Evolutionary conservation across 2,113 vertebrate species (phyloP).

Genomic region (Piaya cayana): DNA sequence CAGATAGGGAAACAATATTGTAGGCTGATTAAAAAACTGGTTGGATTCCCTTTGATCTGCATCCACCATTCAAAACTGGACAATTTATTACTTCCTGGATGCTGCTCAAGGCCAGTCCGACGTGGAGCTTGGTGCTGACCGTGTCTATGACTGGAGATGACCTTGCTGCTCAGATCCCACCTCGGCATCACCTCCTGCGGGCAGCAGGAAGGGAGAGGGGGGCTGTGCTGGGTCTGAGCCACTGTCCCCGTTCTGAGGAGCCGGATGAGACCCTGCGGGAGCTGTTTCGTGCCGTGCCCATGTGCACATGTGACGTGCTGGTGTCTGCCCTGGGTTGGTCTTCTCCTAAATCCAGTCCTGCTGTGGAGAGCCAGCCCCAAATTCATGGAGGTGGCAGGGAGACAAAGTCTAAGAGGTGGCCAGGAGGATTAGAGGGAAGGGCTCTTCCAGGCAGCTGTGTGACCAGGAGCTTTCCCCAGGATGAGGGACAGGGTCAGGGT

Average conservation of each 20-base stretch:
- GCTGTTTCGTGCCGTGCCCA: neutral
- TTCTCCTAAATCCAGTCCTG: neutral
- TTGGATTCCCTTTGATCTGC: conserved; percentile 33
- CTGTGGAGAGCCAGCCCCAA: neutral
- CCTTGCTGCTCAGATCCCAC: neutral
- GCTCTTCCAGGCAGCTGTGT: neutral
- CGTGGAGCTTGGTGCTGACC: neutral
- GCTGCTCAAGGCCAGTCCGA: neutral
- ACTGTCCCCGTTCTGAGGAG: neutral
- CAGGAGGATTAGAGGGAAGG: neutral
- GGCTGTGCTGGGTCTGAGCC: neutral
- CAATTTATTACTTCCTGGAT: conserved; percentile 48
- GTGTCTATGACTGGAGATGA: neutral
- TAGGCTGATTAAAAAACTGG: neutral
- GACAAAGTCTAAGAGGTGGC: neutral
- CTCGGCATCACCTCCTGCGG: accelerated
- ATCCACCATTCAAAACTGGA: conserved; percentile 15
- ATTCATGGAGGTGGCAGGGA: too few species aligned
- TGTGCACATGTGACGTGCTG: accelerated
- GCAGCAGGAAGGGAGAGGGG: neutral
- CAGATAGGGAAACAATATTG: neutral
- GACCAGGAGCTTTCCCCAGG: neutral
- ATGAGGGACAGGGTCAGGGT: neutral
- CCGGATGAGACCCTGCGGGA: neutral
- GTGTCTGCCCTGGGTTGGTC: neutral